Base-by-base conservation (phyloP, 2,113 vertebrate species). In the Bufo gargarizans region DNA sequence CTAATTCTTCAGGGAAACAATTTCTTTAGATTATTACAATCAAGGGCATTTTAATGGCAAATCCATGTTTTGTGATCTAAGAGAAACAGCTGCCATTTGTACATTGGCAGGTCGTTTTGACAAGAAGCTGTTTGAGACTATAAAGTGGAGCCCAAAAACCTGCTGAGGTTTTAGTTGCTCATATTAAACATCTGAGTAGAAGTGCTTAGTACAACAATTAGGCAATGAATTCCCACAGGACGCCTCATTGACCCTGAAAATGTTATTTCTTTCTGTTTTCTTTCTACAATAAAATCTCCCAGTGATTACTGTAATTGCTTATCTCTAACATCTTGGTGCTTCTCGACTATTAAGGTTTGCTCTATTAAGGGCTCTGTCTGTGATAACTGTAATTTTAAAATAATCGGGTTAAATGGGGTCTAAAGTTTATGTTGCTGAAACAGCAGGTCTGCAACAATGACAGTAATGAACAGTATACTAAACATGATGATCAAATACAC, bases 251-350 rank as follows among this genome's bases (percentile, higher is more conserved):
- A 76, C 67, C 69, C 80, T 76, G 55, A 63, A 47, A 88, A 88
- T 88, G 67, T 88, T 88, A 87, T 80, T 79, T 53, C 86, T 53
- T 88, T 88, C 55, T 19, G 77, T 69, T 56, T 87, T 87, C 50
- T 45, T 72, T 56, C 63, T 47, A 74, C 78, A 71, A 82, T 82
- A 82, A 82, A 72, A 74, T 55, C 71, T 88, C 59, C 72, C 43
- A 76, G 86, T 88, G 67, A 82, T 88, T 88, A 82, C 69, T 47
- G 19, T 88, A 82, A 88, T 82, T 88, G 86, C 69, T 56, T 76
- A 58, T 61, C 59, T 87, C 45, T 49, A 67, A 50, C 49, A 72
- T 56, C 47, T 17, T 55, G 45, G 19, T 58, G 65, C 19, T 76
- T 82, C 69, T 65, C 33, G 63, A 63, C 78, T 63, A 69, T 76